These are phyloP conservation scores for Hylaea fasciaria DNA, from an alignment of 2,888 invertebrate genomes.

Conservation along the genomic window DNA sequence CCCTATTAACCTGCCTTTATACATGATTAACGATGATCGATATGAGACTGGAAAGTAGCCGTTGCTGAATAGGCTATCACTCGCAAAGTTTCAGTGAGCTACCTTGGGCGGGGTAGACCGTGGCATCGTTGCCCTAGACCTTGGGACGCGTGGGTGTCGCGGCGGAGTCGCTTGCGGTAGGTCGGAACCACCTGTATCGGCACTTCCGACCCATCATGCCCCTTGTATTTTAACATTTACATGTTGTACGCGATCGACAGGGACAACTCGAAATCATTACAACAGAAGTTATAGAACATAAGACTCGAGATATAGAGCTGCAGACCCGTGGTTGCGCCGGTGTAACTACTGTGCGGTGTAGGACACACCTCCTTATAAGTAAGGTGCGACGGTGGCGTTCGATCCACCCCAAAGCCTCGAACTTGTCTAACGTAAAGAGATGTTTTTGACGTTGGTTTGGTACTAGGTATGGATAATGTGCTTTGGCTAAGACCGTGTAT, in stretches of 20 bases:
- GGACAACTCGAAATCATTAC: not conserved
- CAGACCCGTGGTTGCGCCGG: no score
- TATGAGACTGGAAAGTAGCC: not conserved
- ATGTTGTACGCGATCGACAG: no score
- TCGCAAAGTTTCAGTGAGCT: not conserved
- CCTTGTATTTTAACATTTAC: not conserved
- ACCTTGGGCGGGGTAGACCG: constrained; percentile 24
- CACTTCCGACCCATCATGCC: constrained; percentile 7
- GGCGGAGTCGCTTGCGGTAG: constrained; percentile 30
- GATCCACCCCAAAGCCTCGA: no score
- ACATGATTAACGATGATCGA: not conserved
- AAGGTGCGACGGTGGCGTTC: no score
- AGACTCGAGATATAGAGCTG: no score
- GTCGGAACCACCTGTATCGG: constrained; percentile 17
- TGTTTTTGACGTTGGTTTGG: no score
- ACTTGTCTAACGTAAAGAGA: no score
- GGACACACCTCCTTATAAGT: no score
- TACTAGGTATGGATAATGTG: no score
- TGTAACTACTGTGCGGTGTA: no score
- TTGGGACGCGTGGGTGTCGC: constrained; percentile 32
- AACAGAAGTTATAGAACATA: no score
- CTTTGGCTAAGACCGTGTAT: no score
- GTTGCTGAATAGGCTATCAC: not conserved
- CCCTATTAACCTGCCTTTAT: not conserved
- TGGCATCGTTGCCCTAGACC: constrained; percentile 37